A percentile compares a stretch with the other conserved stretches of the same genome.
phyloP scores from a whole-genome alignment of 2,113 vertebrate species.

The Corvus cornix region DNA sequence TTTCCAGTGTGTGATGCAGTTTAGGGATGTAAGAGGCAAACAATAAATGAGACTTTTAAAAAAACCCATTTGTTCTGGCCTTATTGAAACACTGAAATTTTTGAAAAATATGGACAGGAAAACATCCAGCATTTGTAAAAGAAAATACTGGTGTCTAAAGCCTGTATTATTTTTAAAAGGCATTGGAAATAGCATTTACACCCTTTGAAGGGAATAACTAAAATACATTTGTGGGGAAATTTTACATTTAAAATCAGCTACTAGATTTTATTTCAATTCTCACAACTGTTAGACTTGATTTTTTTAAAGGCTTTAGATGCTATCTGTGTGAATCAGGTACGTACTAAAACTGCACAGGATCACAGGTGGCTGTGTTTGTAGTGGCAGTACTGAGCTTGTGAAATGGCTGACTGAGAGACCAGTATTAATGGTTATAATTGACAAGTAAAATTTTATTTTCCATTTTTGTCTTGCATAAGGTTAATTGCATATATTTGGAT shows the following conservation, averaged over 20 bases:
- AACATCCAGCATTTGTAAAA: not conserved
- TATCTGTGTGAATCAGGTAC: rapidly evolving
- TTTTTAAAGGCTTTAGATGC: not conserved
- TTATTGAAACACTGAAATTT: not conserved
- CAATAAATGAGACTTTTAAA: constrained; percentile 59
- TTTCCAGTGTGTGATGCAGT: not conserved
- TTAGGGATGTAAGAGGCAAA: constrained; percentile 39
- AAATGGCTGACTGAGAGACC: not conserved
- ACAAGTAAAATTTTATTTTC: not conserved
- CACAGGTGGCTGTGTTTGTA: not conserved
- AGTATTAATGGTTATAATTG: not conserved
- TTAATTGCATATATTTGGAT: not conserved
- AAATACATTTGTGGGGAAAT: not conserved
- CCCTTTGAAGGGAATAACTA: not conserved
- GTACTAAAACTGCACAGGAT: not conserved
- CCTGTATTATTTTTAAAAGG: not conserved
- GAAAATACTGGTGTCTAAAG: not conserved
- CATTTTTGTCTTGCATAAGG: not conserved
- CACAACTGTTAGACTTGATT: not conserved
- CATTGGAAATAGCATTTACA: not conserved
- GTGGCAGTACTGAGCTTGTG: not conserved
- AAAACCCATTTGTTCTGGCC: not conserved
- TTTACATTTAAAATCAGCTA: not conserved
- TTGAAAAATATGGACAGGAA: not conserved
- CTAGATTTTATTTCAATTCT: not conserved